Evolutionary conservation across 92 coral and sea anemone genomes (phyloP).

Genomic region (Galaxea fascicularis): DNA sequence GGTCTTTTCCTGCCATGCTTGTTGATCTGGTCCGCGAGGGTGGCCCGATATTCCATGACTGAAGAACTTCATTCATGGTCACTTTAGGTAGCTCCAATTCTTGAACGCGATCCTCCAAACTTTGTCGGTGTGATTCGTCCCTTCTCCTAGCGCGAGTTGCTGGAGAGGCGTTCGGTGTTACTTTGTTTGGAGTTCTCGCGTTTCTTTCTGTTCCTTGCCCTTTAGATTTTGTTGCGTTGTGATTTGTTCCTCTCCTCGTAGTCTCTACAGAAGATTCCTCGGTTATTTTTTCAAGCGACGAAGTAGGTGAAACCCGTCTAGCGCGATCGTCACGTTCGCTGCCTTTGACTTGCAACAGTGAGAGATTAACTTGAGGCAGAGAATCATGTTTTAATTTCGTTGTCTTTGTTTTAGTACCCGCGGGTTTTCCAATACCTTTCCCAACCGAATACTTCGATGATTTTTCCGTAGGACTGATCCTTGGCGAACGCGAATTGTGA

Average conservation of each 20-base stretch:
- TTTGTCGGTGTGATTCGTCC: not conserved
- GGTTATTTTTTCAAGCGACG: not conserved
- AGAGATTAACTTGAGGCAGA: conserved; percentile 2
- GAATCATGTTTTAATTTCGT: conserved; percentile 1
- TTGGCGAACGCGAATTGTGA: conserved; percentile 1
- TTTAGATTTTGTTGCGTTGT: conserved; percentile 13
- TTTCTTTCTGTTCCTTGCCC: conserved; percentile 21
- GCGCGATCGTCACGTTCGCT: not conserved
- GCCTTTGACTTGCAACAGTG: conserved; percentile 2
- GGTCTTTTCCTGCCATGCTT: conserved; percentile 64
- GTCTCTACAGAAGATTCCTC: conserved; percentile 9
- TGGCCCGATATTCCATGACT: conserved; percentile 80
- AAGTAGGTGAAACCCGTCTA: conserved; percentile 22
- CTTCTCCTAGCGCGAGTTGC: conserved; percentile 1
- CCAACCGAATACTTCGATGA: not conserved
- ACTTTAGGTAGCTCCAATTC: conserved; percentile 76
- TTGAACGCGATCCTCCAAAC: conserved; percentile 14
- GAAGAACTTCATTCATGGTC: conserved; percentile 81
- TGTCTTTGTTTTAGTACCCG: conserved; percentile 1
- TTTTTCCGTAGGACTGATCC: conserved; percentile 11
- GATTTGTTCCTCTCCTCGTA: not conserved
- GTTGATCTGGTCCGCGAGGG: conserved; percentile 55
- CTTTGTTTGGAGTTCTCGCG: conserved; percentile 1
- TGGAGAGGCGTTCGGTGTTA: conserved; percentile 1
- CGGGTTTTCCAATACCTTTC: not conserved